These are phyloP conservation scores for Disparrhopalites patrizii DNA, from an alignment of 2,888 invertebrate genomes.

Conservation along the genomic window DNA sequence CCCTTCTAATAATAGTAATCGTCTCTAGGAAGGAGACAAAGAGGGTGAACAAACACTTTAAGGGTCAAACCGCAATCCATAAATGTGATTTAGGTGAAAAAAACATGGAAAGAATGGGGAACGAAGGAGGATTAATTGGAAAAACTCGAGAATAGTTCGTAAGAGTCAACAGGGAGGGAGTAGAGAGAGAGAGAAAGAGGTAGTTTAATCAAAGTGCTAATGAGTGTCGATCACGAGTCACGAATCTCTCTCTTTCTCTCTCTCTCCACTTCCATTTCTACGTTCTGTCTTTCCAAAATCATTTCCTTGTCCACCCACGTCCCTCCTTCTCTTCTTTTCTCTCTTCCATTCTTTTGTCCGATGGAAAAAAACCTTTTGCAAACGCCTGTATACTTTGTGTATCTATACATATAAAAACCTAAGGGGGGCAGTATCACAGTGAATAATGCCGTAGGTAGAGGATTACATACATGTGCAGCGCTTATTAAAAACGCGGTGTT, in stretches of 20 bases:
- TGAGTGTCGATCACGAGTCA: slow-evolving; percentile 22
- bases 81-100: slow-evolving; percentile 20
- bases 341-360: neutral
- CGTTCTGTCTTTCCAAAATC: neutral
- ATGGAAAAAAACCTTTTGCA: neutral
- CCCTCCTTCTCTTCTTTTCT: no score
- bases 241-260: slow-evolving; percentile 1
- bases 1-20: no score
- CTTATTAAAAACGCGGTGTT: no score
- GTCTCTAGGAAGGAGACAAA: no score
- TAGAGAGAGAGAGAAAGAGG: neutral
- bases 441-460: no score
- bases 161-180: slow-evolving; percentile 8
- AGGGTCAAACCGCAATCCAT: slow-evolving; percentile 14
- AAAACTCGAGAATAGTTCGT: neutral
- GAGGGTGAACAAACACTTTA: neutral
- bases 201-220: slow-evolving; percentile 32
- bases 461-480: no score
- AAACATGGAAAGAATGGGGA: slow-evolving; percentile 27
- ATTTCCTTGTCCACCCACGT: neutral
- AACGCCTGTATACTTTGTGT: no score
- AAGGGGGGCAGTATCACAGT: no score
- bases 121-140: slow-evolving; percentile 16
- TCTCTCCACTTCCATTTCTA: neutral
- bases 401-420: no score